phyloP scores from a whole-genome alignment of 2,113 vertebrate genomes.

The Petromus typicus region DNA sequence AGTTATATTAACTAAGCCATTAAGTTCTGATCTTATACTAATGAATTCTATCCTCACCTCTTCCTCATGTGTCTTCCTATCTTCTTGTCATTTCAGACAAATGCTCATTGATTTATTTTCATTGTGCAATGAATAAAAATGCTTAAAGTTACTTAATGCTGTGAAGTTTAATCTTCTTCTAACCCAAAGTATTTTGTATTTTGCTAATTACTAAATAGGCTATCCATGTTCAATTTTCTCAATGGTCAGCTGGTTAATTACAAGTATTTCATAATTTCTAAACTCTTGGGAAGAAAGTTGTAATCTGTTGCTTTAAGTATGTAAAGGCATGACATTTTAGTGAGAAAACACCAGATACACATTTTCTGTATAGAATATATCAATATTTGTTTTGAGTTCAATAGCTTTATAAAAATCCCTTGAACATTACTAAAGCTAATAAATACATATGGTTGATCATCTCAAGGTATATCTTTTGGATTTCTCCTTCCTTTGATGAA shows the following conservation, averaged over 20 bases:
- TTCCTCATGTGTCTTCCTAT: background rate
- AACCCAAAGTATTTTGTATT: background rate
- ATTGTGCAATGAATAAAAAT: background rate
- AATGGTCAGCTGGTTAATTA: background rate
- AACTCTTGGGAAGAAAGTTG: background rate
- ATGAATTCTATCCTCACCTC: background rate
- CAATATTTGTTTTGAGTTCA: background rate
- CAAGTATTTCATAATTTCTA: conserved; percentile 10
- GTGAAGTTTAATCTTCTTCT: background rate
- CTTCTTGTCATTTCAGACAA: background rate
- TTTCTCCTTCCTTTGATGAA: background rate
- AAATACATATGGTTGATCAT: background rate
- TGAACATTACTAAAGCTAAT: background rate
- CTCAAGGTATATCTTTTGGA: background rate
- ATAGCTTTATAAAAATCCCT: background rate
- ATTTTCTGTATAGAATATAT: background rate
- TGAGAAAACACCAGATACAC: background rate
- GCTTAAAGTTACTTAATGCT: background rate
- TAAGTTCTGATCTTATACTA: background rate
- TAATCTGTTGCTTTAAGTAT: background rate
- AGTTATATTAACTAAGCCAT: background rate
- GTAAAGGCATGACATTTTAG: background rate
- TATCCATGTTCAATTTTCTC: background rate
- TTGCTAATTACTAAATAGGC: background rate
- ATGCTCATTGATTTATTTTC: background rate